Evolutionary conservation across 2,113 vertebrate species (phyloP).

Genomic region (Forbesichthys papilliferus): DNA sequence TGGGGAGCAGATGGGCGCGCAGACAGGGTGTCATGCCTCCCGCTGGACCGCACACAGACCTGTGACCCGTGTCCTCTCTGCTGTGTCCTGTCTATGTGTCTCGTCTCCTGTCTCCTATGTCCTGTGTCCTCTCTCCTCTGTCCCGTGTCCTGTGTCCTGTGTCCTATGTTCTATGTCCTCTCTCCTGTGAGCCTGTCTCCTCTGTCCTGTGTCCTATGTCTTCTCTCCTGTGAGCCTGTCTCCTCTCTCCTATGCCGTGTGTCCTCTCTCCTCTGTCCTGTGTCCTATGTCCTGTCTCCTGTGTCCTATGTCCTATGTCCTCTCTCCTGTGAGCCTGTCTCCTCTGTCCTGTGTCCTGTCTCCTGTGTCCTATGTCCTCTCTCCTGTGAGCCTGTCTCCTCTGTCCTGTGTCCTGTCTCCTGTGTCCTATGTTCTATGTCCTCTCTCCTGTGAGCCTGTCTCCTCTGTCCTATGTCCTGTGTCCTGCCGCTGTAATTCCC

Average conservation of each 20-base stretch:
- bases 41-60: neutral
- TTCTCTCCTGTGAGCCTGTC: too few species aligned
- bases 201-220: neutral
- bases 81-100: too few species aligned
- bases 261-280: too few species aligned
- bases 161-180: neutral
- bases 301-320: constrained; percentile 2
- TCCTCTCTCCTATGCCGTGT: too few species aligned
- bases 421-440: neutral
- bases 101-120: neutral
- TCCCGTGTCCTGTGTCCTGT: neutral
- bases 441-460: neutral
- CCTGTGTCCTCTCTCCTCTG: neutral
- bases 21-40: constrained; percentile 83
- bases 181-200: too few species aligned
- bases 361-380: too few species aligned
- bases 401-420: neutral
- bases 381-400: too few species aligned
- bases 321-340: neutral
- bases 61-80: too few species aligned
- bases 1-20: constrained; percentile 78
- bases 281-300: constrained; percentile 7
- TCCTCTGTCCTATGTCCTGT: neutral
- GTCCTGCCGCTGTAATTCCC: neutral
- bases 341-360: too few species aligned